A percentile compares a stretch with the other conserved stretches of the same genome.
These are phyloP conservation scores for Saccostrea echinata DNA, from an alignment of 1,140 invertebrate genomes.

Conservation along the genomic window DNA sequence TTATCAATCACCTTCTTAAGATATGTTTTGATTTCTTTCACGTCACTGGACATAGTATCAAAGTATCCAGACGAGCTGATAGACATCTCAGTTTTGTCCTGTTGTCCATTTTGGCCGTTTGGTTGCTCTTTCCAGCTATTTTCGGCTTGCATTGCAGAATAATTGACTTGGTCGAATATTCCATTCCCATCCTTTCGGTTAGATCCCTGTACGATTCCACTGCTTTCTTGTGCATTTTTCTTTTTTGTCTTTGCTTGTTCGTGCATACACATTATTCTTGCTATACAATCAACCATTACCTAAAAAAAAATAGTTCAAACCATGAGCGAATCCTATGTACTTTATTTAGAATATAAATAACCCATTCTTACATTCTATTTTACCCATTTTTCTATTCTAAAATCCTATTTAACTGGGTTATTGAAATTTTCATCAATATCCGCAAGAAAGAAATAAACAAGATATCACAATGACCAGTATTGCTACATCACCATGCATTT, in stretches of 20 bases:
- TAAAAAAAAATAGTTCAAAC: slow-evolving; percentile 41
- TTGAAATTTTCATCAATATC: too few species aligned
- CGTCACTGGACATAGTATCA: slow-evolving; percentile 63
- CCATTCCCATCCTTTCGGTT: slow-evolving; percentile 63
- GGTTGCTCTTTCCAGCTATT: slow-evolving; percentile 60
- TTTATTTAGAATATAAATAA: too few species aligned
- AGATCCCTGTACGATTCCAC: neutral
- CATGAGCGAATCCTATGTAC: too few species aligned
- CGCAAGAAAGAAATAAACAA: too few species aligned
- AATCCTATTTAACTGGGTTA: too few species aligned
- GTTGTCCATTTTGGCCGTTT: slow-evolving; percentile 51
- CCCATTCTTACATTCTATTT: too few species aligned
- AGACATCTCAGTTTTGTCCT: slow-evolving; percentile 41
- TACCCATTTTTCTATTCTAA: too few species aligned
- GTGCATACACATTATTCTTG: slow-evolving; percentile 75
- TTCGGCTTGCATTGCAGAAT: slow-evolving; percentile 69
- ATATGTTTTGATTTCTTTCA: slow-evolving; percentile 68
- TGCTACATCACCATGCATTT: too few species aligned
- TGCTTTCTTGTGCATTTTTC: neutral
- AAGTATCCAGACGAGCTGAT: slow-evolving; percentile 25
- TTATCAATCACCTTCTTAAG: slow-evolving; percentile 66
- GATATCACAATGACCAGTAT: too few species aligned
- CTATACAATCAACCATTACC: slow-evolving; percentile 76
- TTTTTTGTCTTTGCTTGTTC: slow-evolving; percentile 45
- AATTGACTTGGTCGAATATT: slow-evolving; percentile 70